These are phyloP conservation scores for Saguinus imperator DNA, from an alignment of 2,113 vertebrate species.

Conservation along the genomic window DNA sequence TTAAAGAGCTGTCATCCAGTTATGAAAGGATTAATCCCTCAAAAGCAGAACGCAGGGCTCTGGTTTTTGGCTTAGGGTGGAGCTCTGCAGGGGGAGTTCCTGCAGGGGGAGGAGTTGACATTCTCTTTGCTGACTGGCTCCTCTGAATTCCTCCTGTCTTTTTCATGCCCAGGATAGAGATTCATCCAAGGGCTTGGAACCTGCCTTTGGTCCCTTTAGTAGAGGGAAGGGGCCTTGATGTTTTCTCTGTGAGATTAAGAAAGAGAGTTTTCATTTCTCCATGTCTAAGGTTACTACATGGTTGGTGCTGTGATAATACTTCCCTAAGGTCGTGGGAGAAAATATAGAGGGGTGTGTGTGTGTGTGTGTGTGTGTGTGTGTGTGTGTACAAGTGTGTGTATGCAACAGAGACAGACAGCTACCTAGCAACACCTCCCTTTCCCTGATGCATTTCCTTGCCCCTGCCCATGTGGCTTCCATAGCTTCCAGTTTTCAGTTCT, in stretches of 20 bases:
- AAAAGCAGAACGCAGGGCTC: neutral
- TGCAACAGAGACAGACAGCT: neutral
- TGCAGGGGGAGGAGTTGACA: neutral
- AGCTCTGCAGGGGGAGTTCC: neutral
- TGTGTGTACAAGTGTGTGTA: neutral
- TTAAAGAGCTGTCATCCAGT: neutral
- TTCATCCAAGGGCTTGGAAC: neutral
- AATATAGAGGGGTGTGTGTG: neutral
- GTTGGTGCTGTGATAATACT: neutral
- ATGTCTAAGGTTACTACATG: neutral
- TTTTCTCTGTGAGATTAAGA: neutral
- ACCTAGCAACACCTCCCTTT: neutral
- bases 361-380: rapidly evolving
- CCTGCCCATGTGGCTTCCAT: neutral
- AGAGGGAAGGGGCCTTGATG: neutral
- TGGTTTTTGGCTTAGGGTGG: neutral
- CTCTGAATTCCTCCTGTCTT: neutral
- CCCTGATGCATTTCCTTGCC: neutral
- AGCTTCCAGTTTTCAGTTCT: neutral
- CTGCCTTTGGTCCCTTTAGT: neutral
- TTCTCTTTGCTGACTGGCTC: neutral
- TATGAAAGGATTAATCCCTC: neutral
- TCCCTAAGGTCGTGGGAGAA: neutral
- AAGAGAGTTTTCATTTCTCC: neutral
- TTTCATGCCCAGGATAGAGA: neutral